Conservation (phyloP, 2,113 vertebrate genomes). For the Brachyhypopomus gauderio region DNA sequence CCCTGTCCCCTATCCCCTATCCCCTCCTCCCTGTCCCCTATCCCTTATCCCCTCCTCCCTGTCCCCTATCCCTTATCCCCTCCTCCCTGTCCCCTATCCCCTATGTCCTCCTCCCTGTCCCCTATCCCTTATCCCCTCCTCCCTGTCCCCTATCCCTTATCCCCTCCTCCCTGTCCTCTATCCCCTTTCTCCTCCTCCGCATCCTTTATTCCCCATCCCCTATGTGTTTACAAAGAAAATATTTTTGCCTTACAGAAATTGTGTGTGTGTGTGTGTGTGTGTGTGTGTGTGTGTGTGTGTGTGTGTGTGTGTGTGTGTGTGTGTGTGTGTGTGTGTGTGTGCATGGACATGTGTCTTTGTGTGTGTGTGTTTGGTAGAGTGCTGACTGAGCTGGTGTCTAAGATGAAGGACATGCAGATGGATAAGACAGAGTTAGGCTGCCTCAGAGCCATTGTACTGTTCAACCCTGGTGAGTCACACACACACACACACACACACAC, state of each 20-base stretch:
- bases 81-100: too few species aligned
- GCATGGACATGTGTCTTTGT: not conserved
- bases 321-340: not conserved
- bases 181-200: too few species aligned
- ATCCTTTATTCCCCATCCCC: too few species aligned
- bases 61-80: too few species aligned
- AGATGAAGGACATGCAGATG: conserved; percentile 99
- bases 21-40: too few species aligned
- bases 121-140: too few species aligned
- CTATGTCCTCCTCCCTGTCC: too few species aligned
- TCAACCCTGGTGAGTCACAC: conserved; percentile 85
- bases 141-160: too few species aligned
- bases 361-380: conserved; percentile 75
- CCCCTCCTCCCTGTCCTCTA: too few species aligned
- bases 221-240: too few species aligned
- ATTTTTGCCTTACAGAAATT: not conserved
- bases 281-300: conserved; percentile 14
- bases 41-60: too few species aligned
- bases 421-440: conserved; percentile 95
- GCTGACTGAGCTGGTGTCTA: conserved; percentile 92
- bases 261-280: not conserved
- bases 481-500: conserved; percentile 17
- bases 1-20: too few species aligned
- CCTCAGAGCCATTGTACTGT: conserved; percentile 91
- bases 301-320: conserved; percentile 28